Evolutionary conservation across 2,797 vertebrate species (phyloP).

Genomic region (Catostomus latipinnis): DNA sequence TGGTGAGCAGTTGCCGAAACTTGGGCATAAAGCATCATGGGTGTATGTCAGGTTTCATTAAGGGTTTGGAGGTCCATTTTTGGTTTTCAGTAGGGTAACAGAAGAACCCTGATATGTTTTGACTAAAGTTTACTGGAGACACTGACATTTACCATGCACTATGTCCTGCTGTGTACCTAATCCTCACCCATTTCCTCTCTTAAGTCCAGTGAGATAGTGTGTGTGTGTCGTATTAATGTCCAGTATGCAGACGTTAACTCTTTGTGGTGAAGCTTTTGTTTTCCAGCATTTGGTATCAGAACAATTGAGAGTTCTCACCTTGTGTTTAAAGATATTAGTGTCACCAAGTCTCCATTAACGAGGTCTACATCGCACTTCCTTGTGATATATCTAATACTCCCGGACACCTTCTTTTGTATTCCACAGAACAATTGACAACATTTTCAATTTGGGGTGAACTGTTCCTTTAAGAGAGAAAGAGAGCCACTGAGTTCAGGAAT

Average conservation of each 20-base stretch:
- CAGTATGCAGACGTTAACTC: not conserved
- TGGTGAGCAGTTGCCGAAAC: constrained; percentile 9
- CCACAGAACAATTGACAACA: too few species aligned
- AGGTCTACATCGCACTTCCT: not conserved
- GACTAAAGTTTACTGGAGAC: constrained; percentile 34
- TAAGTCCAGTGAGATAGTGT: not conserved
- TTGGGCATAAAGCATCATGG: not conserved
- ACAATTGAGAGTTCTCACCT: constrained; percentile 15
- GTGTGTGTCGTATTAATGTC: constrained; percentile 13
- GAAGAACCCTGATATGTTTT: constrained; percentile 32
- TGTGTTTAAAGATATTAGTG: constrained; percentile 12
- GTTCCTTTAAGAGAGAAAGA: not conserved
- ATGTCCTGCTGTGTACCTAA: constrained; percentile 33
- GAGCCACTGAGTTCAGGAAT: constrained; percentile 50
- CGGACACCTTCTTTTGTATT: not conserved
- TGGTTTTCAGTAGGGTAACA: constrained; percentile 20
- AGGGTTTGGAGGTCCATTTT: constrained; percentile 17
- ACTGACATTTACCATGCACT: constrained; percentile 40
- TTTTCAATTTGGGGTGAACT: too few species aligned
- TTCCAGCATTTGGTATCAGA: not conserved
- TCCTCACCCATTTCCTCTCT: constrained; percentile 41
- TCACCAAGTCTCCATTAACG: not conserved
- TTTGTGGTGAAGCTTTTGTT: not conserved
- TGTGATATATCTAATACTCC: not conserved
- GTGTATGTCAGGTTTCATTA: constrained; percentile 42